Base-by-base conservation (phyloP, 64 coral and sea anemone genomes). In the Montipora cactus region DNA sequence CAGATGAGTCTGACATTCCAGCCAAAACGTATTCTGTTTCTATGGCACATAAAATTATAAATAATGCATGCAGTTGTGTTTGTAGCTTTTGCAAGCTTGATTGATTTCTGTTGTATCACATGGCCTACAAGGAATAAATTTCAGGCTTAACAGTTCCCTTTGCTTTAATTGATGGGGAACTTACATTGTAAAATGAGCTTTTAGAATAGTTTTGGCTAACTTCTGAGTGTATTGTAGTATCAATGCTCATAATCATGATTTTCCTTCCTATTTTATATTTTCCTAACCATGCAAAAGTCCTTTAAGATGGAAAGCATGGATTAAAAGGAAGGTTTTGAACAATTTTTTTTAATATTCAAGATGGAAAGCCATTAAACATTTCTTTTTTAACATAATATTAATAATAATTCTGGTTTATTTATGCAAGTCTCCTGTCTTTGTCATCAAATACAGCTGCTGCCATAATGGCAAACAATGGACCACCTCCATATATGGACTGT, bases 401-500 rank as follows among this genome's bases (percentile, higher is more conserved):
- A 86, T 84, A 84, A 67, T 86, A 72, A 86, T 86, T 72, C 44
- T 10, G 59, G 28, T 70, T 86, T 25, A 86, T 71, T 61, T 86
- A 86, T 86, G 82, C 82, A 86, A 67, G 62, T 21, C 44, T 86
- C 0, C 45, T 18, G 45, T 28, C 66, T 69, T 86, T 45, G 62
- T 70, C 59, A n/a, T 71, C 82, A 86, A 86, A 86, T 22, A 86
- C 82, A 86, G 82, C 82, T 71, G 82, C 82, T 86, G 82, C 62
- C 82, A 84, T 84, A 68, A 45, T 67, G 28, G 46, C 68, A 68
- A 86, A 95, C 93, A 95, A 95, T 95, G 84, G 93, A 15, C 72
- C 47, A 94, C 61, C 68, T 74, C 93, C 93, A 95, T 95, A 95
- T 95, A 84, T 95, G 93, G 93, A 4, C 28, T 74, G 64, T 79